Base-by-base conservation (phyloP, 2,113 vertebrate genomes). In the Vidua macroura region DNA sequence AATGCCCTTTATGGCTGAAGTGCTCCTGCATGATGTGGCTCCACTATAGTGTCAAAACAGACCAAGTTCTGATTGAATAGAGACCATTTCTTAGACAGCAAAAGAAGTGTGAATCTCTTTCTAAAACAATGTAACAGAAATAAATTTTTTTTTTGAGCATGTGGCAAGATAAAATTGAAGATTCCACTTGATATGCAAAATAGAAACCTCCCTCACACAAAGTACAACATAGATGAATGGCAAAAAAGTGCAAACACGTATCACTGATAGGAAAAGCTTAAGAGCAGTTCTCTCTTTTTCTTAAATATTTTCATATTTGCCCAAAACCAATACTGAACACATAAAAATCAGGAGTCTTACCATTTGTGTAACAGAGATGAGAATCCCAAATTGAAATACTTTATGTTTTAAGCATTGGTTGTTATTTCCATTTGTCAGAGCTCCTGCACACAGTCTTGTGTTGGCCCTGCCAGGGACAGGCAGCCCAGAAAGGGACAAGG, bases 341-440 rank as follows among this genome's bases (percentile, higher is more conserved):
- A 55, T 4, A 70, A 53, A 86, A 69, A 20, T 11, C 39, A 64
- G 37, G 30, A 66, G 11, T 18, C 10, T 43, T 33, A n/a, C 25
- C 19, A 6, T 12, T 51, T 72, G 24, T 28, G 8, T 17, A 55
- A 74, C 33, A 56, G 25, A 77, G n/a, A 55, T 9, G 9, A 93
- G 43, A 43, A 31, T 39, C 25, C 68, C 9, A 83, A 74, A 74
- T 59, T 35, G 27, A 70, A 79, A 27, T 12, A 9, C 1, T 44
- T 0, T 0, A 3, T 33, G 70, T 49, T 49, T 75, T 13, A 59
- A 75, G 31, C 37, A 37, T 1, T 3, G 1, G 13, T 27, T 86
- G 33, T n/a, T 7, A 1, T 24, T 66, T 74, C 55, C 14, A 18
- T 37, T 64, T 80, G 49, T 64, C 80, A 73, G 39, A 73, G 51